Conservation (phyloP, 2,888 invertebrate genomes). For the Ophonus ardosiacus region DNA sequence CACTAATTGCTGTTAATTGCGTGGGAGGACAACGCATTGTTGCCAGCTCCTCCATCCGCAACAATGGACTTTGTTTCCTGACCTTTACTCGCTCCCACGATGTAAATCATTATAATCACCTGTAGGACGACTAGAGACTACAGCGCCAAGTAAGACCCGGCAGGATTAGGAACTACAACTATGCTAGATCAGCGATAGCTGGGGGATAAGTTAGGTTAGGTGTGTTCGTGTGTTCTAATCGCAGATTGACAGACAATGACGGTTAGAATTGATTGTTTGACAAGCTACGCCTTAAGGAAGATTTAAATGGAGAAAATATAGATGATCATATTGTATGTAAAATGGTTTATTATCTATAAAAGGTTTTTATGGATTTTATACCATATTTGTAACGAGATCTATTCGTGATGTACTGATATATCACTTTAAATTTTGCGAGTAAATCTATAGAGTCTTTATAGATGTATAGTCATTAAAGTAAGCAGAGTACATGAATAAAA, state of each 20-base stretch:
- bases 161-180: conserved; percentile 19
- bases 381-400: neutral
- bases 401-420: neutral
- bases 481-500: neutral
- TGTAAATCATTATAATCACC: conserved; percentile 47
- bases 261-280: neutral
- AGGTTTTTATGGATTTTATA: neutral
- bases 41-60: neutral
- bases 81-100: conserved; percentile 58
- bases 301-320: neutral
- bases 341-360: neutral
- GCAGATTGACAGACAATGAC: neutral
- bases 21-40: conserved; percentile 52
- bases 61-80: conserved; percentile 25
- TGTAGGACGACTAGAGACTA: neutral
- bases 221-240: conserved; percentile 3
- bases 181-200: conserved; percentile 17
- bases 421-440: neutral
- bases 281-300: neutral
- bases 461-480: neutral
- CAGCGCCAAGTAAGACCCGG: neutral
- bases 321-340: neutral
- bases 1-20: conserved; percentile 56
- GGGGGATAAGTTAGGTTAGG: neutral
- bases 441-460: neutral